These are phyloP conservation scores for Horisme vitalbata DNA, from an alignment of 2,888 invertebrate genomes.

Conservation along the genomic window DNA sequence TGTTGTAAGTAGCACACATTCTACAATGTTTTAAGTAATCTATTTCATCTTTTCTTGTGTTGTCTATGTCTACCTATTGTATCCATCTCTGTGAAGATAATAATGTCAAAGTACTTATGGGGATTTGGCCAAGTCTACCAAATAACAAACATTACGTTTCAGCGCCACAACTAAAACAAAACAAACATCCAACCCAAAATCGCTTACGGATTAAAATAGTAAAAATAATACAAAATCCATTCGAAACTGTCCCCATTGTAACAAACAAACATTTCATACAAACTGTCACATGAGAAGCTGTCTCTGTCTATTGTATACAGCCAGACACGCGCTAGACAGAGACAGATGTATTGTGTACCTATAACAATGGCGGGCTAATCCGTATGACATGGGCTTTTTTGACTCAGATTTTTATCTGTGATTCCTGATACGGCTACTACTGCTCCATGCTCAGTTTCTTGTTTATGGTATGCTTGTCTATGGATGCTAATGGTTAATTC, in stretches of 20 bases:
- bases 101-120: background rate
- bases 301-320: constrained; percentile 49
- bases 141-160: background rate
- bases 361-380: constrained; percentile 76
- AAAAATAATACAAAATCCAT: constrained; percentile 69
- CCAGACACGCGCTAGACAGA: constrained; percentile 47
- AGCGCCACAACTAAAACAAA: constrained; percentile 7
- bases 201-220: constrained; percentile 70
- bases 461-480: constrained; percentile 54
- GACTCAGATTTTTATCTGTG: constrained; percentile 67
- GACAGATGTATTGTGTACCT: constrained; percentile 72
- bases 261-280: constrained; percentile 78
- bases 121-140: background rate
- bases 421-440: constrained; percentile 75
- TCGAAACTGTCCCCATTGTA: constrained; percentile 63
- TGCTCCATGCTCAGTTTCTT: constrained; percentile 43
- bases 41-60: too few species aligned
- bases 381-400: constrained; percentile 71
- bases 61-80: too few species aligned
- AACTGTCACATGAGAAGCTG: constrained; percentile 78
- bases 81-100: too few species aligned
- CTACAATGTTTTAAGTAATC: too few species aligned
- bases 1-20: too few species aligned
- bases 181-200: constrained; percentile 33
- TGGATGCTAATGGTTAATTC: constrained; percentile 68